Conservation (phyloP, 2,888 invertebrate genomes). For the Drosophila birchii region DNA sequence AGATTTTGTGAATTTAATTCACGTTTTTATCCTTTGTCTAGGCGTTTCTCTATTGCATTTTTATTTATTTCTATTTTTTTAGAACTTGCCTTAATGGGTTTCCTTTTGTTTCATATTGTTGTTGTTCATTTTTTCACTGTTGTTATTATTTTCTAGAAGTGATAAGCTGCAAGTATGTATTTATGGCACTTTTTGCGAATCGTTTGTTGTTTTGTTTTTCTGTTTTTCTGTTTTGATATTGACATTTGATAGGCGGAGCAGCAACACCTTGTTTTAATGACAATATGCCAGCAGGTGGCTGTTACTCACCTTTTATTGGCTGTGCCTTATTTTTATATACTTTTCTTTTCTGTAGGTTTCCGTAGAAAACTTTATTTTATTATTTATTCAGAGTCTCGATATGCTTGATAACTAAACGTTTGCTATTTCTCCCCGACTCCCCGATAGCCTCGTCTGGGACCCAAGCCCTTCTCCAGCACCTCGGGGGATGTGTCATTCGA, state of each 20-base stretch:
- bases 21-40: slow-evolving; percentile 6
- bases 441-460: slow-evolving; percentile 92
- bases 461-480: slow-evolving; percentile 93
- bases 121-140: background rate
- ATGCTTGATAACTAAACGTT: background rate
- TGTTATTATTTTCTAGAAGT: background rate
- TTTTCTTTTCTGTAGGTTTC: background rate
- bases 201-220: background rate
- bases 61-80: background rate
- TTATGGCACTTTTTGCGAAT: background rate
- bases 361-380: background rate
- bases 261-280: background rate
- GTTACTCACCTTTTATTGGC: background rate
- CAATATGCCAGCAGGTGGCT: background rate
- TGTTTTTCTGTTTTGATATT: slow-evolving; percentile 9
- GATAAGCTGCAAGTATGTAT: background rate
- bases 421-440: background rate
- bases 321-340: background rate
- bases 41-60: slow-evolving; percentile 1
- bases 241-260: background rate
- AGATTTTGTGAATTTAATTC: background rate
- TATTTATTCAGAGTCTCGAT: background rate
- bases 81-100: background rate
- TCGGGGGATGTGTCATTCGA: slow-evolving; percentile 92
- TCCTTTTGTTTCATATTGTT: background rate